These are phyloP conservation scores for Phaedon cochleariae DNA, from an alignment of 2,888 invertebrate genomes.

Conservation along the genomic window DNA sequence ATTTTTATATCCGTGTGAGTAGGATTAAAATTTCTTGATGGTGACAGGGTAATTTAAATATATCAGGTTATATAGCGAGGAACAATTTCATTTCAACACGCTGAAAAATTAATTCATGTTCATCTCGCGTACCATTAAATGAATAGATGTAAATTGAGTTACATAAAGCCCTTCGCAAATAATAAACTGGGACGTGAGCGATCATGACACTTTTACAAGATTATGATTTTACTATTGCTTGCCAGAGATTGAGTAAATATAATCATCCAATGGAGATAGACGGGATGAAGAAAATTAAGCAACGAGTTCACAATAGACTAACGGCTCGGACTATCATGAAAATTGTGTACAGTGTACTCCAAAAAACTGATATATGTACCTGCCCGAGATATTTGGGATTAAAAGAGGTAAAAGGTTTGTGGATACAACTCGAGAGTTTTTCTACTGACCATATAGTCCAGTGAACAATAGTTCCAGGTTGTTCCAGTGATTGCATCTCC, in stretches of 20 bases:
- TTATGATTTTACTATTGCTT: not conserved
- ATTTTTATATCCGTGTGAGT: conserved; percentile 60
- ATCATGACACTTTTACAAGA: not conserved
- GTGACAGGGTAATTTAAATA: conserved; percentile 59
- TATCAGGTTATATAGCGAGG: conserved; percentile 53
- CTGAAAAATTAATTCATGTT: conserved; percentile 32
- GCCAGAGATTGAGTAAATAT: not conserved
- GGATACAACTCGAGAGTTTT: too few relatives aligned
- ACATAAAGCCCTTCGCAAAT: conserved; percentile 14
- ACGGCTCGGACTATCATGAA: too few relatives aligned
- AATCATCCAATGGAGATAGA: not conserved
- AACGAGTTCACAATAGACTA: too few relatives aligned
- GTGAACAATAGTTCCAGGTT: too few relatives aligned
- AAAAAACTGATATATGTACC: too few relatives aligned
- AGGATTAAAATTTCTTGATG: conserved; percentile 61
- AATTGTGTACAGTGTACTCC: too few relatives aligned
- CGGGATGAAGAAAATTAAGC: too few relatives aligned
- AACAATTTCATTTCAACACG: conserved; percentile 32
- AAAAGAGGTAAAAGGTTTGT: too few relatives aligned
- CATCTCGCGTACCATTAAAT: conserved; percentile 24
- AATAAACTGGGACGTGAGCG: conserved; percentile 9
- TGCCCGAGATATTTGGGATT: too few relatives aligned
- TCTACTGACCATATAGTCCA: too few relatives aligned
- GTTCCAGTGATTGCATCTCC: too few relatives aligned
- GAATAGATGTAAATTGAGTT: conserved; percentile 27